Conservation (phyloP, 2,888 invertebrate genomes). For the Yponomeuta malinellus region DNA sequence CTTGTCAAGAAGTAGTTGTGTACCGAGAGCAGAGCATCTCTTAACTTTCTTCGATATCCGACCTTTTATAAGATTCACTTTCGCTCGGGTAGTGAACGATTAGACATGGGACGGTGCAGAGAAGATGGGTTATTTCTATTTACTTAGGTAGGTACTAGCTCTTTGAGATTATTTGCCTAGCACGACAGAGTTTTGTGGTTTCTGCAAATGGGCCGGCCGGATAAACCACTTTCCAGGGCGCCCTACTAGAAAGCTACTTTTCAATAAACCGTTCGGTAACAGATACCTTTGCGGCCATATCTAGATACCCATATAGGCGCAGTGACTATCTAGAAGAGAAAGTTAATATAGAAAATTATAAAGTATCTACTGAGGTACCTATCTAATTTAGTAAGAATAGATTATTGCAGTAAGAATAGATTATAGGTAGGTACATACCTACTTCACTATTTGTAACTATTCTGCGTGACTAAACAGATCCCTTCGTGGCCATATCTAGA, state of each 20-base stretch:
- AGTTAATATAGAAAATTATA: too few species aligned
- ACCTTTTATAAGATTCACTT: conserved; percentile 11
- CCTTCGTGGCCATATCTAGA: not conserved
- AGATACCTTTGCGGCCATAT: not conserved
- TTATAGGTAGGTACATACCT: too few species aligned
- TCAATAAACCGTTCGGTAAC: conserved; percentile 16
- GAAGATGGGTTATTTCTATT: not conserved
- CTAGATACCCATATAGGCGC: not conserved
- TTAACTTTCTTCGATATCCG: conserved; percentile 7
- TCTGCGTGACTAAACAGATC: too few species aligned
- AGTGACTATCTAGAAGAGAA: too few species aligned
- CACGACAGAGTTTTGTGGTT: not conserved
- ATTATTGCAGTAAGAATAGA: too few species aligned
- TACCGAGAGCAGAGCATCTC: not conserved
- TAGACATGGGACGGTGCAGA: conserved; percentile 6
- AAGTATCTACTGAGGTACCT: too few species aligned
- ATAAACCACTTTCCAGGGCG: conserved; percentile 43
- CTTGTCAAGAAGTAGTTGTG: too few species aligned
- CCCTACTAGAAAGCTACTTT: conserved; percentile 44
- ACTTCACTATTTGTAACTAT: too few species aligned
- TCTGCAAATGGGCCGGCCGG: not conserved
- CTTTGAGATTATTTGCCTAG: not conserved
- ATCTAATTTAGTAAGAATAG: too few species aligned
- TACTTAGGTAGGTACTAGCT: not conserved
- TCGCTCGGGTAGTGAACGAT: conserved; percentile 9